phyloP scores from a whole-genome alignment of 1,140 invertebrate species.

The Melitaea cinxia region DNA sequence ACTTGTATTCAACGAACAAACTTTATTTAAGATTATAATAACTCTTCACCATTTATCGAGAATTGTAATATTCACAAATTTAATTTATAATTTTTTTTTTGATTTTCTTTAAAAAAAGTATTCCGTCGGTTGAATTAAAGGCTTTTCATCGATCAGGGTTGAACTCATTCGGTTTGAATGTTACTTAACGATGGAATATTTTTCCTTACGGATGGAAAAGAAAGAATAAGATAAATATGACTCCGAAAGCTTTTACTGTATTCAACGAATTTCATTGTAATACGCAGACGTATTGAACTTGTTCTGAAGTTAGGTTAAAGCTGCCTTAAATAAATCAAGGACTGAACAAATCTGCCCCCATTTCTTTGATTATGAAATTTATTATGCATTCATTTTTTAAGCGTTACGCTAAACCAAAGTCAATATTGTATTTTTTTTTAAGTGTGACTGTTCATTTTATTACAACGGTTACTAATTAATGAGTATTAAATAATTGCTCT shows the following conservation, averaged over 20 bases:
- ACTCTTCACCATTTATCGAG: too few relatives aligned
- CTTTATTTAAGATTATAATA: too few relatives aligned
- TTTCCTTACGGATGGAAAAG: conserved; percentile 40
- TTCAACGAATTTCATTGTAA: conserved; percentile 17
- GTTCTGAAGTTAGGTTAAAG: conserved; percentile 6
- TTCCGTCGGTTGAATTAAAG: not conserved
- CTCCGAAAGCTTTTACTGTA: conserved; percentile 43
- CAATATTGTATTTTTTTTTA: too few relatives aligned
- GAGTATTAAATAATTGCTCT: too few relatives aligned
- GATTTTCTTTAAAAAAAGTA: not conserved
- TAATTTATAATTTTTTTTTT: too few relatives aligned
- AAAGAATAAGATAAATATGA: conserved; percentile 49
- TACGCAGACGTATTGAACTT: conserved; percentile 15
- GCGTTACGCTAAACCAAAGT: too few relatives aligned
- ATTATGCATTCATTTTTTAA: not conserved
- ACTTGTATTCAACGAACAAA: too few relatives aligned
- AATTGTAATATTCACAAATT: too few relatives aligned
- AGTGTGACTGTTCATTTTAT: too few relatives aligned
- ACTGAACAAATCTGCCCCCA: not conserved
- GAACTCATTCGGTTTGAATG: conserved; percentile 46
- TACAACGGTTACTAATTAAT: too few relatives aligned
- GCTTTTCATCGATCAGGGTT: conserved; percentile 37
- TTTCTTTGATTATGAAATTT: not conserved
- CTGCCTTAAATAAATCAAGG: conserved; percentile 12
- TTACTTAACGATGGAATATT: conserved; percentile 48